Percentiles rank a stretch among this genome's conserved stretches.
Evolutionary conservation across 2,888 invertebrate species (phyloP).

Genomic region (Tetragonisca angustula): DNA sequence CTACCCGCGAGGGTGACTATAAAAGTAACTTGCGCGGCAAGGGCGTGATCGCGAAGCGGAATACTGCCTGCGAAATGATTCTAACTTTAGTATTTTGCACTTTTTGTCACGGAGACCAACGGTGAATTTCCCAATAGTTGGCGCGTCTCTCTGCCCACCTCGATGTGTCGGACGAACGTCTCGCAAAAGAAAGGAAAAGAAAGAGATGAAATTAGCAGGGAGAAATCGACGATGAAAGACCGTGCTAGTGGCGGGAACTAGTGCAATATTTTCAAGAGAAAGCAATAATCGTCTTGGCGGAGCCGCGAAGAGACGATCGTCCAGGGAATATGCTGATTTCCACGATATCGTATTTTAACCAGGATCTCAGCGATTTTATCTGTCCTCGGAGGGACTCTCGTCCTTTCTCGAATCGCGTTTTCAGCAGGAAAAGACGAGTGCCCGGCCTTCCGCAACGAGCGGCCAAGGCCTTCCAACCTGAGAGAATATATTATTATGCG

Average conservation of each 20-base stretch:
- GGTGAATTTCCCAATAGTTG: neutral
- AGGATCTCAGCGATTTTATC: slow-evolving; percentile 27
- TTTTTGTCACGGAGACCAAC: neutral
- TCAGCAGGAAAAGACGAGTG: neutral
- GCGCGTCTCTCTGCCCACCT: neutral
- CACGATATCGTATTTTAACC: slow-evolving; percentile 41
- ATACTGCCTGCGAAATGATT: neutral
- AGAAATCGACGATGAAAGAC: slow-evolving; percentile 28
- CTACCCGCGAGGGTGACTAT: neutral
- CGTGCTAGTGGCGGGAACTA: neutral
- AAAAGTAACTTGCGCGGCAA: neutral
- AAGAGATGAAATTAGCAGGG: slow-evolving; percentile 52
- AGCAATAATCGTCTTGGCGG: slow-evolving; percentile 32
- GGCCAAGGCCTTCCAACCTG: neutral
- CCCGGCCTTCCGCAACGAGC: neutral
- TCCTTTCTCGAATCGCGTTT: neutral
- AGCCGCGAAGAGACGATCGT: slow-evolving; percentile 11
- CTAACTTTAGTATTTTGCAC: slow-evolving; percentile 6
- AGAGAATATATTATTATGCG: neutral
- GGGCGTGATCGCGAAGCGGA: neutral
- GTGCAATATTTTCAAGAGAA: slow-evolving; percentile 39
- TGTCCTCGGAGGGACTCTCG: slow-evolving; percentile 10
- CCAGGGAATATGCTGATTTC: slow-evolving; percentile 53
- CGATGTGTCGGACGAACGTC: neutral
- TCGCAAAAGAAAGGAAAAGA: neutral